These are phyloP conservation scores for Gambusia holbrooki DNA, from an alignment of 2,113 vertebrate species.

Conservation along the genomic window DNA sequence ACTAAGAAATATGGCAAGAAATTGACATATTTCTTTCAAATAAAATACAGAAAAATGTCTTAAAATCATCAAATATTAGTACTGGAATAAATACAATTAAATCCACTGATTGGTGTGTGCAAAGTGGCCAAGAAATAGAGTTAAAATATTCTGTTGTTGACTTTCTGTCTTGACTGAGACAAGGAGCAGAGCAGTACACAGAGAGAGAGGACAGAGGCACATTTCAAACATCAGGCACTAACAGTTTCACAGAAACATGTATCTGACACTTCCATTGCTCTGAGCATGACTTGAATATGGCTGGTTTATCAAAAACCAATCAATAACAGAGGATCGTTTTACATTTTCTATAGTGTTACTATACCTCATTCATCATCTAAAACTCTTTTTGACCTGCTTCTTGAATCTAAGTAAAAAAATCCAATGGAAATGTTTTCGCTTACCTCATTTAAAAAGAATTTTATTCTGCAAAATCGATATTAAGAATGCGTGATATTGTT, in stretches of 20 bases:
- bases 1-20: too few relatives aligned
- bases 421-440: neutral
- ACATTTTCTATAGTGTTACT: neutral
- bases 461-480: neutral
- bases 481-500: neutral
- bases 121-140: constrained; percentile 34
- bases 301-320: constrained; percentile 27
- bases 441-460: too few relatives aligned
- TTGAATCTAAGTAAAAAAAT: neutral
- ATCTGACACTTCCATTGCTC: constrained; percentile 46
- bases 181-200: constrained; percentile 71
- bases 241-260: constrained; percentile 62
- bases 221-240: constrained; percentile 65
- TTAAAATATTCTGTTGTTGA: constrained; percentile 52
- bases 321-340: neutral
- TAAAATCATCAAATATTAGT: neutral
- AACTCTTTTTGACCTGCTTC: neutral
- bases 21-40: neutral
- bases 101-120: neutral
- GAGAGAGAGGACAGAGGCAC: constrained; percentile 69
- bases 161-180: constrained; percentile 73
- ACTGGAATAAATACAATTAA: neutral
- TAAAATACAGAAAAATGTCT: neutral
- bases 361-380: neutral
- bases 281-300: constrained; percentile 76